phyloP scores from a whole-genome alignment of 2,797 vertebrate genomes.

The Neostethus bicornis region DNA sequence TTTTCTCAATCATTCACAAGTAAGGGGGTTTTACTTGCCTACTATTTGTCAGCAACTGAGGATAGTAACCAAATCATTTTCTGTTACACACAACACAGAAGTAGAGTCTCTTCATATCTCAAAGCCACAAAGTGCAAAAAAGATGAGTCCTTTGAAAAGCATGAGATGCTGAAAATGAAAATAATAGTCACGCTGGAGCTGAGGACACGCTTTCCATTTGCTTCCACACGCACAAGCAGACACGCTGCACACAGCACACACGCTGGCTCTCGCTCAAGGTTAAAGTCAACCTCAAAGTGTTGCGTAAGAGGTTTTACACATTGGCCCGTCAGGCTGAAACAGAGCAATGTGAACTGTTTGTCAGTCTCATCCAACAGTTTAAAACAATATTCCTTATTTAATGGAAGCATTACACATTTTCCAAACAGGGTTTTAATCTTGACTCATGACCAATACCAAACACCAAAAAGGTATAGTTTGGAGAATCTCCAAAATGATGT shows the following conservation, averaged over 20 bases:
- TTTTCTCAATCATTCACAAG: conserved; percentile 36
- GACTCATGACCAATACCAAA: conserved; percentile 26
- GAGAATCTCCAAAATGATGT: background rate
- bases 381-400: conserved; percentile 25
- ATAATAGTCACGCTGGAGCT: background rate
- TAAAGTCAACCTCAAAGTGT: conserved; percentile 22
- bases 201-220: conserved; percentile 10
- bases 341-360: conserved; percentile 37
- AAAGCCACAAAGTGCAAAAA: conserved; percentile 39
- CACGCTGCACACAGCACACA: too few relatives aligned
- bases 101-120: conserved; percentile 42
- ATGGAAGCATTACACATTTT: conserved; percentile 39
- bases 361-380: conserved; percentile 25
- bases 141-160: conserved; percentile 3
- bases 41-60: conserved; percentile 54
- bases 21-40: conserved; percentile 55
- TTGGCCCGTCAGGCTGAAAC: conserved; percentile 15
- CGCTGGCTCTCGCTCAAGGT: conserved; percentile 10
- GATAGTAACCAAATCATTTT: conserved; percentile 55
- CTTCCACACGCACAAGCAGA: conserved; percentile 4
- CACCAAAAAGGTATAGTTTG: background rate
- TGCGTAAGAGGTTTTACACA: conserved; percentile 49
- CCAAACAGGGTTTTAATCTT: conserved; percentile 6
- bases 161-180: conserved; percentile 4
- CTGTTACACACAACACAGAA: conserved; percentile 59